phyloP scores from a whole-genome alignment of 2,888 invertebrate species.

The Hirtodrosophila histrioides region DNA sequence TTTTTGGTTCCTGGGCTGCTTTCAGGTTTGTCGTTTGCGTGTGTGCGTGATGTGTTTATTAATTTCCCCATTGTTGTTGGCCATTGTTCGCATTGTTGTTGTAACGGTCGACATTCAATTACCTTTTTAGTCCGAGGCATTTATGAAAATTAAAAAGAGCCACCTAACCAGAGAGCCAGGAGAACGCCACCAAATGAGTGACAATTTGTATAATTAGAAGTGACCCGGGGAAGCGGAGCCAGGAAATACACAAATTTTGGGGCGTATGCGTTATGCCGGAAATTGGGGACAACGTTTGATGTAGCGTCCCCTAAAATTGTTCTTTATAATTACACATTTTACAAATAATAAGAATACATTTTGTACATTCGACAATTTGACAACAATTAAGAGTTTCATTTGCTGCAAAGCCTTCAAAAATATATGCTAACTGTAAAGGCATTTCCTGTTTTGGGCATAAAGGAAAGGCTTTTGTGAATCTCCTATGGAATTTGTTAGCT shows the following conservation, averaged over 20 bases:
- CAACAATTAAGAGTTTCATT: conserved; percentile 26
- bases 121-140: conserved; percentile 64
- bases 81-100: conserved; percentile 30
- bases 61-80: conserved; percentile 46
- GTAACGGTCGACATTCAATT: conserved; percentile 62
- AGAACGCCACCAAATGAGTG: conserved; percentile 52
- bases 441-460: not conserved
- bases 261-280: conserved; percentile 46
- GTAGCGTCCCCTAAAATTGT: conserved; percentile 23
- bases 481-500: too few relatives aligned
- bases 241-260: conserved; percentile 7
- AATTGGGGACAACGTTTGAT: conserved; percentile 42
- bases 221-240: not conserved
- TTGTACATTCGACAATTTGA: conserved; percentile 28
- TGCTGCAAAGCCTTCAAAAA: not conserved
- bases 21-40: conserved; percentile 44
- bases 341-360: conserved; percentile 6
- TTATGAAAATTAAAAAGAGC: conserved; percentile 69
- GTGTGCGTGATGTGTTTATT: conserved; percentile 74
- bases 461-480: too few relatives aligned
- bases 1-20: not conserved
- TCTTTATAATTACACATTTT: too few relatives aligned
- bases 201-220: conserved; percentile 70
- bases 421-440: not conserved
- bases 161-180: conserved; percentile 10